Base-by-base conservation (phyloP, 2,888 invertebrate species). In the Nebria brevicollis region DNA sequence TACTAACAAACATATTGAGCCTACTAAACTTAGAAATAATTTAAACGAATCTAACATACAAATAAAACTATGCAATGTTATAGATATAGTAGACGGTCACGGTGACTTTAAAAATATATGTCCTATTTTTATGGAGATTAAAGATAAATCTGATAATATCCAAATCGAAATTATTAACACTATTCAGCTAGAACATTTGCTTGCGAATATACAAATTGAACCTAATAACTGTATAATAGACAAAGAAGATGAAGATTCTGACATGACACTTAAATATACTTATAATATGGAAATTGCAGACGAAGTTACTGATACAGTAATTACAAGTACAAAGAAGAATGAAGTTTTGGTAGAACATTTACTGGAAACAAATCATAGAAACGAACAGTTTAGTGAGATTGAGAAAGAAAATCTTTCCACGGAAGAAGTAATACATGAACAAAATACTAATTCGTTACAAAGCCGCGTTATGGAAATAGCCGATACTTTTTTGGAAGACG, bases 301-400 rank as follows among this genome's bases (percentile, higher is more conserved):
- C 7, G 15, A 68, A 25, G 8, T 11, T 68, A n/a, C 68, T 25
- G 25, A 25, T 25, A 68, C 15, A 25, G 68, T 13, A 25, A 25
- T 25, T 68, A 34, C 5, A 34, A 34, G 4, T 34, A 34, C 34
- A 34, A 34, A 34, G 34, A 5, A 34, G 34, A 34, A 5, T 34
- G 5, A 34, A 34, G 34, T 4, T 34, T 34, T 34, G 34, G 34
- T 34, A 34, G 34, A 34, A 34, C 2, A 65, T n/a, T 4, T 65
- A 65, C 13, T 65, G 7, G 15, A 65, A 65, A 65, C 5, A 65
- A 34, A 26, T 73, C 10, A 15, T 15, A 54, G 20, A 15, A 64
- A 64, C 11, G 34, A 75, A 64, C 68, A 68, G 42, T 8, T 42
- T 42, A 70, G 54, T 54, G 43, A 77, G 26, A 34, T 20, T 20